Conservation (phyloP, 2,113 vertebrate species). For the Rhinichthys klamathensis region DNA sequence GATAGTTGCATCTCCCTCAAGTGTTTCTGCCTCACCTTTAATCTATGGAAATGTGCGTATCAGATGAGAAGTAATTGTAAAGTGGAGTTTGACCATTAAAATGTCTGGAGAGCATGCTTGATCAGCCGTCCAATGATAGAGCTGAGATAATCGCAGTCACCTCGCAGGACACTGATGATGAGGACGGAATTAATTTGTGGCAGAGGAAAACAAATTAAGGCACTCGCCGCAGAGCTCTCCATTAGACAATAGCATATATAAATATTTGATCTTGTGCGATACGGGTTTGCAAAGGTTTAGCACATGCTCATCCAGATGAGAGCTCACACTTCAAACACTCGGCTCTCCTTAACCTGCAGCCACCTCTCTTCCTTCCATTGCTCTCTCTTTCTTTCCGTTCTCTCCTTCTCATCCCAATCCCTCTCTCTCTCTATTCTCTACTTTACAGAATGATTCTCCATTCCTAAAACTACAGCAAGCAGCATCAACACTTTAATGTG, state of each 20-base stretch:
- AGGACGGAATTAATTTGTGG: conserved; percentile 77
- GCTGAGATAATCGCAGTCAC: conserved; percentile 70
- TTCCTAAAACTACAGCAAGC: not conserved
- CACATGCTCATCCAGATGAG: conserved; percentile 79
- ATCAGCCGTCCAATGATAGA: conserved; percentile 61
- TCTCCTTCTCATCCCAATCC: conserved; percentile 60
- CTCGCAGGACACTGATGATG: conserved; percentile 69
- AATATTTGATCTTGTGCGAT: conserved; percentile 81
- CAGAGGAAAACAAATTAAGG: conserved; percentile 80
- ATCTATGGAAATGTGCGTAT: conserved; percentile 76
- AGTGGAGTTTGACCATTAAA: conserved; percentile 75
- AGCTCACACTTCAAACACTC: conserved; percentile 66
- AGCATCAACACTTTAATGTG: conserved; percentile 6
- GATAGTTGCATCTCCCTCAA: conserved; percentile 53
- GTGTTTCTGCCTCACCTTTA: conserved; percentile 74
- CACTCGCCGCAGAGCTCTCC: conserved; percentile 62
- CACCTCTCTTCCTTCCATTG: conserved; percentile 57
- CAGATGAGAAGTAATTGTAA: conserved; percentile 78
- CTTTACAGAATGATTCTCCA: conserved; percentile 21
- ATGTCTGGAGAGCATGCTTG: conserved; percentile 72
- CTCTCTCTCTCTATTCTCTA: conserved; percentile 42
- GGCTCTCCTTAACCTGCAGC: conserved; percentile 56
- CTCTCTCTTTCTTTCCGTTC: conserved; percentile 56
- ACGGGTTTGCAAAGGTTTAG: conserved; percentile 81
- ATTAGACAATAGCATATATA: conserved; percentile 82